These are phyloP conservation scores for Podarcis muralis DNA, from an alignment of 2,113 vertebrate genomes.

Conservation along the genomic window DNA sequence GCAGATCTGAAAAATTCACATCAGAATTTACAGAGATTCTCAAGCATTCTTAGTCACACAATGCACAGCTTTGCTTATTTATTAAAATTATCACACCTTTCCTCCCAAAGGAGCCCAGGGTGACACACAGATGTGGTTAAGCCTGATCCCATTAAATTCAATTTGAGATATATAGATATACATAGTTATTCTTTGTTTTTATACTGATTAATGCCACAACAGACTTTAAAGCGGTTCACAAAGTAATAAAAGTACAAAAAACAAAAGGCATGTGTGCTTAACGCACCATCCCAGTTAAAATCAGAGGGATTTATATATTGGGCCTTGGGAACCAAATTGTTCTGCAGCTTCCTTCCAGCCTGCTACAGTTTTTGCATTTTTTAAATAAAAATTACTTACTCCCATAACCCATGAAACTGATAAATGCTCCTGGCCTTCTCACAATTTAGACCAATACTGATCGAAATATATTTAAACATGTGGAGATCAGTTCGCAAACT, in stretches of 20 bases:
- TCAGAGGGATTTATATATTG: background rate
- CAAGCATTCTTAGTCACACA: background rate
- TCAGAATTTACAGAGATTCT: background rate
- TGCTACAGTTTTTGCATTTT: background rate
- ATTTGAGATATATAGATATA: background rate
- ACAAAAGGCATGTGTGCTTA: background rate
- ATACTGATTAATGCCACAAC: no score
- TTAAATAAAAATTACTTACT: background rate
- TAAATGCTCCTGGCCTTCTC: background rate
- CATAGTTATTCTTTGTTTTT: no score
- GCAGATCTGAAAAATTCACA: no score
- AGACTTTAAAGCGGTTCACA: no score
- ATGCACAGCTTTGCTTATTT: no score
- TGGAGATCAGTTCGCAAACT: background rate
- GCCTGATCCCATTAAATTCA: background rate
- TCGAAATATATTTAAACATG: background rate
- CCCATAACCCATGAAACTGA: background rate
- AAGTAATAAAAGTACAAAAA: no score
- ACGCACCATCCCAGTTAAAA: background rate
- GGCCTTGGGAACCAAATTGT: background rate
- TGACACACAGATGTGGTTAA: background rate
- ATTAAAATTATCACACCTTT: no score
- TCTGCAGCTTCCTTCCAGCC: background rate
- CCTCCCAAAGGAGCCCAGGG: no score
- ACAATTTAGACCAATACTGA: background rate